These are phyloP conservation scores for Acanthacorydalis orientalis DNA, from an alignment of 2,888 invertebrate genomes.

Conservation along the genomic window DNA sequence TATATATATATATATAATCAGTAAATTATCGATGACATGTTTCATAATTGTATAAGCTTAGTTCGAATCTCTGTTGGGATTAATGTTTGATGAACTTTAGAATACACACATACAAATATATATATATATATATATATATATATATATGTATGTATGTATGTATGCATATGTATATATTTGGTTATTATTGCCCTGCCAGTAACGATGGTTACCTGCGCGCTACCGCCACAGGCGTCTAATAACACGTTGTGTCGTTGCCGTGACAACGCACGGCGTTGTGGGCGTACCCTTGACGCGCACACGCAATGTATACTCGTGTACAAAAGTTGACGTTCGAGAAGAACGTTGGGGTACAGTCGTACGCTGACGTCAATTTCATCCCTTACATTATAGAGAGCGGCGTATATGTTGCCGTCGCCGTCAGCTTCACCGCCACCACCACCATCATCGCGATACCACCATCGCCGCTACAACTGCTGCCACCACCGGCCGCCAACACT, in stretches of 20 bases:
- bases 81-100: background rate
- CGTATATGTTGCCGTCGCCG: background rate
- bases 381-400: too few relatives aligned
- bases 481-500: too few relatives aligned
- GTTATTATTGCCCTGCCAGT: background rate
- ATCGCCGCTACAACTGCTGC: background rate
- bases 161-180: too few relatives aligned
- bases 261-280: conserved; percentile 14
- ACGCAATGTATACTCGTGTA: background rate
- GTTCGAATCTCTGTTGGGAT: background rate
- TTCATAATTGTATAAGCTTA: too few relatives aligned
- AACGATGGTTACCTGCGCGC: background rate
- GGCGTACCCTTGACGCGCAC: conserved; percentile 16
- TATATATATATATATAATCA: too few relatives aligned
- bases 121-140: too few relatives aligned
- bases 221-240: conserved; percentile 10
- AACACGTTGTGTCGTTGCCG: conserved; percentile 17
- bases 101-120: background rate
- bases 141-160: too few relatives aligned
- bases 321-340: background rate
- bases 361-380: too few relatives aligned
- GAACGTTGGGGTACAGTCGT: background rate
- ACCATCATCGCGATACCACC: background rate
- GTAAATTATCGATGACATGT: too few relatives aligned
- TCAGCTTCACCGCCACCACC: background rate